Conservation (phyloP, 2,113 vertebrate species). For the Pachycephala philippinensis region DNA sequence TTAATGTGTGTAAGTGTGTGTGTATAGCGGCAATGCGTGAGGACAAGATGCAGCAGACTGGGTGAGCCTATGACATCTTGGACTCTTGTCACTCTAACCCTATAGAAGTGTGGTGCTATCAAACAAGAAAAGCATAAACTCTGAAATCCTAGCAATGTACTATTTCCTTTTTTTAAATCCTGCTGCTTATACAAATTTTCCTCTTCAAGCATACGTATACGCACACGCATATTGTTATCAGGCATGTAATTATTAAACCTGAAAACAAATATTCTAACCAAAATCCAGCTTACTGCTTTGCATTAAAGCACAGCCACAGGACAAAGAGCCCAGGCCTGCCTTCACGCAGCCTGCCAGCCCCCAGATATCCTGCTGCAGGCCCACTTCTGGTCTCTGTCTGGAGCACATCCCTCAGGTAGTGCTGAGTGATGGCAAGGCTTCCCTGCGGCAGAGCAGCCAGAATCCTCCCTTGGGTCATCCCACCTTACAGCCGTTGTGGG, state of each 20-base stretch:
- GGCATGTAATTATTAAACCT: neutral
- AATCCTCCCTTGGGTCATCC: neutral
- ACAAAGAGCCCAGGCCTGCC: neutral
- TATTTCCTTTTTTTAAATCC: neutral
- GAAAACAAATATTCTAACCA: neutral
- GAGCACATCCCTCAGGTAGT: neutral
- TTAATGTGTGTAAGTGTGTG: neutral
- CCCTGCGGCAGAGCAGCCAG: neutral
- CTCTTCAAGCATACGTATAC: neutral
- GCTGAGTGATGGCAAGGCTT: neutral
- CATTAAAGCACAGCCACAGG: neutral
- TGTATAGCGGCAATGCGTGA: accelerated
- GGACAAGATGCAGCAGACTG: neutral
- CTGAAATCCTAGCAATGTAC: neutral
- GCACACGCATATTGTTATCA: neutral
- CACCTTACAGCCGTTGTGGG: neutral
- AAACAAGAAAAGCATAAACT: neutral
- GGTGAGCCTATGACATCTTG: neutral
- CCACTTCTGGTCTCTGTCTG: neutral
- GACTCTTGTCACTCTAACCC: neutral
- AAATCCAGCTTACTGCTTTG: neutral
- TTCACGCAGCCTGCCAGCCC: neutral
- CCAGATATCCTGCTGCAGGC: neutral
- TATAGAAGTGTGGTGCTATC: neutral
- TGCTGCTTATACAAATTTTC: neutral